These are phyloP conservation scores for Erebia epiphron DNA, from an alignment of 2,888 invertebrate genomes.

Conservation along the genomic window DNA sequence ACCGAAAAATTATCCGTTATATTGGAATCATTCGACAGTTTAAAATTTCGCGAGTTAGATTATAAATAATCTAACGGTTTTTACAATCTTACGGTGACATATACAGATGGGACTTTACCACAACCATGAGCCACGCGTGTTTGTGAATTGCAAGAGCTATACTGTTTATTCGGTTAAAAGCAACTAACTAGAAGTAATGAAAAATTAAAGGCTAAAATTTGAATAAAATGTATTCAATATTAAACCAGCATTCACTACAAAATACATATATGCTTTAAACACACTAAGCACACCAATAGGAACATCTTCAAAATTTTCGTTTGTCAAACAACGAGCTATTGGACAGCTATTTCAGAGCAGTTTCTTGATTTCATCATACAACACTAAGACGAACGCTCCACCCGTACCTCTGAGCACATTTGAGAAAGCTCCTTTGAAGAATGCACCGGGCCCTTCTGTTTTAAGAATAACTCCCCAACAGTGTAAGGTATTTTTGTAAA, in stretches of 20 bases:
- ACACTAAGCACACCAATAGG: not conserved
- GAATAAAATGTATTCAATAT: conserved; percentile 5
- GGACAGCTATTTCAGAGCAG: conserved; percentile 65
- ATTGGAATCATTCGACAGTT: too few relatives aligned
- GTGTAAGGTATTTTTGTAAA: conserved; percentile 95
- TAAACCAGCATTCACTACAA: conserved; percentile 7
- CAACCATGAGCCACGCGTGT: too few relatives aligned
- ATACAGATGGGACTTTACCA: too few relatives aligned
- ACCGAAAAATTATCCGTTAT: too few relatives aligned
- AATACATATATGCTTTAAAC: conserved; percentile 13
- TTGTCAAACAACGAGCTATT: not conserved
- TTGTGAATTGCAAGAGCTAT: too few relatives aligned
- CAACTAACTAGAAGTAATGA: not conserved
- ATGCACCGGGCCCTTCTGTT: conserved; percentile 91
- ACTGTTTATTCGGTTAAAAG: too few relatives aligned
- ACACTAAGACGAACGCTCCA: conserved; percentile 94
- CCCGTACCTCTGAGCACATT: conserved; percentile 96
- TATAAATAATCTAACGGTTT: too few relatives aligned
- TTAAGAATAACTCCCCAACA: conserved; percentile 93
- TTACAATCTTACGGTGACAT: too few relatives aligned
- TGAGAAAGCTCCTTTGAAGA: conserved; percentile 98
- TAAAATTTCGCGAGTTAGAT: too few relatives aligned
- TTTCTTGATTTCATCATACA: conserved; percentile 94
- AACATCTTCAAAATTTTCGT: conserved; percentile 26
- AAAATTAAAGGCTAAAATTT: not conserved